phyloP scores from a whole-genome alignment of 2,797 vertebrate genomes.

The Eremophila alpestris region DNA sequence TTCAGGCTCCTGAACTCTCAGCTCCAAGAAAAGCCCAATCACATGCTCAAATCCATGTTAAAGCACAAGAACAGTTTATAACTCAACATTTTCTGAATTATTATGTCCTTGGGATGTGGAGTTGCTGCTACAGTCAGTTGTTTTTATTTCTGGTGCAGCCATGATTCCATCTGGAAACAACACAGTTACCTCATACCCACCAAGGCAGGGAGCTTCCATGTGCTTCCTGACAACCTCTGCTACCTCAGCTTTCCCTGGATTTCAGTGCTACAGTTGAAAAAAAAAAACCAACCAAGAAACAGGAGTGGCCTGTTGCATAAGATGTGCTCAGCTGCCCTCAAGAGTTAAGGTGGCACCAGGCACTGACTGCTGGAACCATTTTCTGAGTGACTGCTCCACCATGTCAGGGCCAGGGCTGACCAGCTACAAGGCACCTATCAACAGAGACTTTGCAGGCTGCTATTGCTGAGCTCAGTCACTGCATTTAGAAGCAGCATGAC shows the following conservation, averaged over 20 bases:
- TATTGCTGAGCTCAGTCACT: not conserved
- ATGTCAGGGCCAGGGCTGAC: not conserved
- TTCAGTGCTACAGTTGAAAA: not conserved
- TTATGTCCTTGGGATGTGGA: constrained; percentile 12
- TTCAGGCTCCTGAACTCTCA: not conserved
- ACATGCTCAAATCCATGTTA: constrained; percentile 65
- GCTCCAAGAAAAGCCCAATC: constrained; percentile 49
- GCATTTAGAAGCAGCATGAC: not conserved
- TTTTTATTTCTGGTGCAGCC: not conserved
- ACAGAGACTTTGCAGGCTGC: not conserved
- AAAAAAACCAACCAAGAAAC: not conserved
- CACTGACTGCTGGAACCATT: not conserved
- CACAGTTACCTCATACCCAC: not conserved
- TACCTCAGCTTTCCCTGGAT: not conserved
- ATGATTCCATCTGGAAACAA: not conserved
- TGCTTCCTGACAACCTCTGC: not conserved
- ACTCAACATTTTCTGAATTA: constrained; percentile 40
- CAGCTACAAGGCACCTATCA: not conserved
- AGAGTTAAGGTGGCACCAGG: not conserved
- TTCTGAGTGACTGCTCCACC: not conserved
- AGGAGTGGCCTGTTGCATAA: not conserved
- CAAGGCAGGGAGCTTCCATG: not conserved
- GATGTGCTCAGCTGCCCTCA: not conserved
- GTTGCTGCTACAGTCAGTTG: constrained; percentile 16
- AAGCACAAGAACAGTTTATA: constrained; percentile 48